phyloP scores from a whole-genome alignment of 2,888 invertebrate species.

The Argyresthia goedartella region DNA sequence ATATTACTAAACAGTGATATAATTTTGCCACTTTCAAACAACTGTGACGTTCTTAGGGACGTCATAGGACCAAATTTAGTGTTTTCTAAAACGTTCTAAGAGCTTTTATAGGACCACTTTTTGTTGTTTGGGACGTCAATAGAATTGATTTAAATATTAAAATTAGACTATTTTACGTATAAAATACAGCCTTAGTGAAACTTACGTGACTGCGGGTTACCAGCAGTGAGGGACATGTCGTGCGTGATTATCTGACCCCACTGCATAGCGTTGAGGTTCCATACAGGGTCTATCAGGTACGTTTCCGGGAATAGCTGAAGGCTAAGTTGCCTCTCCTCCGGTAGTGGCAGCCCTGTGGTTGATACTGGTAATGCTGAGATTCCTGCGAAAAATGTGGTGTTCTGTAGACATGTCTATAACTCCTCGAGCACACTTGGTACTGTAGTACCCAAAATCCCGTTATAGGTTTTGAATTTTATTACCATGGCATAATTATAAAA shows the following conservation, averaged over 20 bases:
- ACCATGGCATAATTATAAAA: background rate
- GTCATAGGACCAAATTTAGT: too few relatives aligned
- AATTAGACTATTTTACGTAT: too few relatives aligned
- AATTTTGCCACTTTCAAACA: too few relatives aligned
- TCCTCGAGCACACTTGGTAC: background rate
- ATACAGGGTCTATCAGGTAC: slow-evolving; percentile 77
- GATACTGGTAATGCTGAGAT: slow-evolving; percentile 75
- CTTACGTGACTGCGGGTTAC: slow-evolving; percentile 83
- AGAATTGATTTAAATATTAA: too few relatives aligned
- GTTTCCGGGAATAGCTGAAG: slow-evolving; percentile 78
- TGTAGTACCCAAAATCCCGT: too few relatives aligned
- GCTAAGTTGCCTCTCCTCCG: slow-evolving; percentile 79
- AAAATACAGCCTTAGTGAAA: slow-evolving; percentile 15
- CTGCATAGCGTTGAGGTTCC: slow-evolving; percentile 82
- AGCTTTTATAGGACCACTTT: too few relatives aligned
- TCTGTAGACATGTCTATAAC: background rate
- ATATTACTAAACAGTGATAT: too few relatives aligned
- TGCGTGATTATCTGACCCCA: slow-evolving; percentile 86
- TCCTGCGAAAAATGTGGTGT: slow-evolving; percentile 47
- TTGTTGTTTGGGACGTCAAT: too few relatives aligned
- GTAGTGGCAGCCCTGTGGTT: slow-evolving; percentile 75
- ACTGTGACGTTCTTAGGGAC: too few relatives aligned
- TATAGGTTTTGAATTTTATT: too few relatives aligned
- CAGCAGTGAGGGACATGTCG: slow-evolving; percentile 82
- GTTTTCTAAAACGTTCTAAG: too few relatives aligned